Conservation (phyloP, 2,797 vertebrate species). For the Hyperoplus immaculatus region DNA sequence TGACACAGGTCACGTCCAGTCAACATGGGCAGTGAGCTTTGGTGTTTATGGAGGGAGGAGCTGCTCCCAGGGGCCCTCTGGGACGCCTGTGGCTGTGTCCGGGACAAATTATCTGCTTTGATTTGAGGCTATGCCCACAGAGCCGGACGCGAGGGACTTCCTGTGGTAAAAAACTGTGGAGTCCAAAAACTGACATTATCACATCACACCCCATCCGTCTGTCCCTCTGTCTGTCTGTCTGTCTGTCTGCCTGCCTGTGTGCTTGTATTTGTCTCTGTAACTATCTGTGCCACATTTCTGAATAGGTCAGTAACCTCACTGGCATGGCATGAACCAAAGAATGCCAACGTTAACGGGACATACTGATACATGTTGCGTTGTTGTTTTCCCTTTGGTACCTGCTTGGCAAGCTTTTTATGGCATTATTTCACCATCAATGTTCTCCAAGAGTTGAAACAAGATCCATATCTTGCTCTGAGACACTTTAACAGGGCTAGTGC, state of each 20-base stretch:
- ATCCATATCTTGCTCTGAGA: not conserved
- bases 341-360: not conserved
- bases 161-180: conserved; percentile 59
- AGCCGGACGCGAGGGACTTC: conserved; percentile 84
- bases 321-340: not conserved
- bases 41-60: conserved; percentile 65
- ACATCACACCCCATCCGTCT: conserved; percentile 23
- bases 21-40: conserved; percentile 4
- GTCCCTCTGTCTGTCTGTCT: not conserved
- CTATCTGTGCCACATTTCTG: conserved; percentile 13
- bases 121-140: conserved; percentile 73
- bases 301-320: not conserved
- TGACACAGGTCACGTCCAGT: conserved; percentile 9
- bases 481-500: not conserved
- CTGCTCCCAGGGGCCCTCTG: conserved; percentile 42
- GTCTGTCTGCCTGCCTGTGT: not conserved
- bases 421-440: not conserved
- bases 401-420: conserved; percentile 11
- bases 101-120: conserved; percentile 70
- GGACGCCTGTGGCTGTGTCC: conserved; percentile 33
- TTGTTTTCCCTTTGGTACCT: conserved; percentile 25
- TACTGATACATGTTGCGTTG: conserved; percentile 12
- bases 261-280: conserved; percentile 4
- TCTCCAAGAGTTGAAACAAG: not conserved
- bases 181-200: conserved; percentile 30